phyloP scores from a whole-genome alignment of 2,113 vertebrate species.

The Petrocephalus zakoni region DNA sequence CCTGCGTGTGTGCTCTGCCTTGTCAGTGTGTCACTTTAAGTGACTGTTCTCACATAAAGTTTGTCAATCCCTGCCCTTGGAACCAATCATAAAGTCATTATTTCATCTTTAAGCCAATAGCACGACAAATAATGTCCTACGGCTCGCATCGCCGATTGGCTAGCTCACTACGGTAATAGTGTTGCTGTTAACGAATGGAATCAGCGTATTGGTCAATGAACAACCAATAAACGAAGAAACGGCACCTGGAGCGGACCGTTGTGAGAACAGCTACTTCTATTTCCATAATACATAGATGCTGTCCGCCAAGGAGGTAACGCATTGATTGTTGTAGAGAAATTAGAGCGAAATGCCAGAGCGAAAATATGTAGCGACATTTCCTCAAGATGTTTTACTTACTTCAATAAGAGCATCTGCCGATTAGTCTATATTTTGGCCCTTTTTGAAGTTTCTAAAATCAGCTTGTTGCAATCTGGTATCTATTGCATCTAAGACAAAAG shows the following conservation, averaged over 20 bases:
- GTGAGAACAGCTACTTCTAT: conserved; percentile 17
- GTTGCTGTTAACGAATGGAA: conserved; percentile 12
- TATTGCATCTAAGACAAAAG: conserved; percentile 13
- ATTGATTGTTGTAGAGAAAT: conserved; percentile 3
- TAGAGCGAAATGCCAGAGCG: not conserved
- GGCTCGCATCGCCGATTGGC: not conserved
- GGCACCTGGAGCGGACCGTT: conserved; percentile 17
- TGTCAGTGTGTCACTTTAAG: conserved; percentile 9
- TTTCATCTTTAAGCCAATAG: conserved; percentile 12
- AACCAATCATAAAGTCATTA: conserved; percentile 8
- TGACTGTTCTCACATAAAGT: conserved; percentile 2
- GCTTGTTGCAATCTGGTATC: conserved; percentile 13
- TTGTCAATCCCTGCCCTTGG: conserved; percentile 12
- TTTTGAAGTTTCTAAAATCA: not conserved
- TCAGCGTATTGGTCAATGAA: not conserved
- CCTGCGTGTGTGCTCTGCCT: not conserved
- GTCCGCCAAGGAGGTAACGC: conserved; percentile 8
- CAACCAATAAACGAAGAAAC: conserved; percentile 10
- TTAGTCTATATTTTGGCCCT: not conserved
- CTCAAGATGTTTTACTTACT: conserved; percentile 14
- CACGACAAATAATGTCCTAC: not conserved
- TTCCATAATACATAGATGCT: conserved; percentile 6
- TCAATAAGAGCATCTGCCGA: not conserved
- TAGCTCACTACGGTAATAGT: not conserved
- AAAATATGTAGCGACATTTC: conserved; percentile 14